phyloP scores from a whole-genome alignment of 1,140 invertebrate species.

The Aethina tumida region DNA sequence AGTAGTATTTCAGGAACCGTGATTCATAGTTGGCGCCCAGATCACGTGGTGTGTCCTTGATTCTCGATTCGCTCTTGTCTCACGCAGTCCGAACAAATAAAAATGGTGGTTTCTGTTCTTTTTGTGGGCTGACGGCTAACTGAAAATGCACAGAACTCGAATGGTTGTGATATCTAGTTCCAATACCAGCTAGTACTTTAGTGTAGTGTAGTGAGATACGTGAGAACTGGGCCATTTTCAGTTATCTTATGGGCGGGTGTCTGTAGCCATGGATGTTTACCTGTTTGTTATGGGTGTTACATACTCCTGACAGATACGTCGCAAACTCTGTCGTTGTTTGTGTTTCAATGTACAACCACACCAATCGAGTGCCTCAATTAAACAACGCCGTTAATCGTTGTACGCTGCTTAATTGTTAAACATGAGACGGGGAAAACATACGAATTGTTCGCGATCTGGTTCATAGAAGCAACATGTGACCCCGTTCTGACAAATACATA shows the following conservation, averaged over 20 bases:
- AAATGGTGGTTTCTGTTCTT: constrained; percentile 22
- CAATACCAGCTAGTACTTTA: constrained; percentile 6
- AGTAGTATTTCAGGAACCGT: too few relatives aligned
- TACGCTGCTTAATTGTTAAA: constrained; percentile 12
- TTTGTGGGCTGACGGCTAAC: constrained; percentile 13
- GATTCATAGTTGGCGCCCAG: constrained; percentile 26
- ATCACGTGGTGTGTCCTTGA: constrained; percentile 25
- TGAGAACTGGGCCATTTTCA: constrained; percentile 12
- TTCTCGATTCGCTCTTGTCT: constrained; percentile 9
- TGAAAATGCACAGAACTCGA: constrained; percentile 13
- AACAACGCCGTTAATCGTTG: constrained; percentile 13
- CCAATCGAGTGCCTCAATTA: constrained; percentile 24
- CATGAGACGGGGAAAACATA: not conserved
- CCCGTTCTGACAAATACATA: constrained; percentile 44
- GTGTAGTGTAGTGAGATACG: constrained; percentile 11
- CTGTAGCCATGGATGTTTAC: constrained; percentile 16
- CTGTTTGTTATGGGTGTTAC: constrained; percentile 21
- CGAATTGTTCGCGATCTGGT: constrained; percentile 6
- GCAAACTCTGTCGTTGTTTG: constrained; percentile 6
- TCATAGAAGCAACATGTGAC: constrained; percentile 45
- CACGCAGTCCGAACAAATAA: constrained; percentile 21
- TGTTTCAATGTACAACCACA: constrained; percentile 14
- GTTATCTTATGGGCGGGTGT: constrained; percentile 21
- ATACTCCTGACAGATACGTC: not conserved
- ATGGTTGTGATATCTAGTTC: constrained; percentile 11